Percentiles rank a stretch among this genome's conserved stretches.
Conservation (phyloP, 2,797 vertebrate genomes). For the Tenualosa thibaudeaui region DNA sequence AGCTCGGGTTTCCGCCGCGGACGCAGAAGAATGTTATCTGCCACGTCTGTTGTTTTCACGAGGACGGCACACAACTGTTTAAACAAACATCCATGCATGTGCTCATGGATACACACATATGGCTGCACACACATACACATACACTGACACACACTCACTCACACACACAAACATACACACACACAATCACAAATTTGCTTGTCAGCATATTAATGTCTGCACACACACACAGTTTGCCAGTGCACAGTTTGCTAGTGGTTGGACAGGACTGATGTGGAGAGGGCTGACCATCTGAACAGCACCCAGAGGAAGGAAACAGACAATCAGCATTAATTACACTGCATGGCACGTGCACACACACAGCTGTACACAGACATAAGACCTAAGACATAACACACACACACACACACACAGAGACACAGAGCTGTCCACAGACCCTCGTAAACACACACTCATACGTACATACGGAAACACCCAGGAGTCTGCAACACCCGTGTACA, state of each 20-base stretch:
- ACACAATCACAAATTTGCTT: slow-evolving; percentile 17
- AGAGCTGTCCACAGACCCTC: background rate
- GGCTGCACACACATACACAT: background rate
- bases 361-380: slow-evolving; percentile 27
- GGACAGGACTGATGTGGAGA: slow-evolving; percentile 46
- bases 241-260: too few relatives aligned
- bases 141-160: background rate
- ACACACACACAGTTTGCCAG: background rate
- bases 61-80: slow-evolving; percentile 15
- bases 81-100: background rate
- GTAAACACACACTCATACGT: slow-evolving; percentile 33
- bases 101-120: background rate
- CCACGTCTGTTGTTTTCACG: background rate
- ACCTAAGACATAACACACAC: slow-evolving; percentile 30
- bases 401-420: background rate
- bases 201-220: background rate
- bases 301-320: slow-evolving; percentile 57
- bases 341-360: slow-evolving; percentile 33
- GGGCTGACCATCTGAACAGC: slow-evolving; percentile 45
- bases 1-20: background rate
- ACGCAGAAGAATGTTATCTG: slow-evolving; percentile 9
- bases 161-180: background rate
- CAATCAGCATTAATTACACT: slow-evolving; percentile 58
- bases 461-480: slow-evolving; percentile 45
- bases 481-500: slow-evolving; percentile 11